Conservation (phyloP, 2,113 vertebrate species). For the Typhlomys cinereus region DNA sequence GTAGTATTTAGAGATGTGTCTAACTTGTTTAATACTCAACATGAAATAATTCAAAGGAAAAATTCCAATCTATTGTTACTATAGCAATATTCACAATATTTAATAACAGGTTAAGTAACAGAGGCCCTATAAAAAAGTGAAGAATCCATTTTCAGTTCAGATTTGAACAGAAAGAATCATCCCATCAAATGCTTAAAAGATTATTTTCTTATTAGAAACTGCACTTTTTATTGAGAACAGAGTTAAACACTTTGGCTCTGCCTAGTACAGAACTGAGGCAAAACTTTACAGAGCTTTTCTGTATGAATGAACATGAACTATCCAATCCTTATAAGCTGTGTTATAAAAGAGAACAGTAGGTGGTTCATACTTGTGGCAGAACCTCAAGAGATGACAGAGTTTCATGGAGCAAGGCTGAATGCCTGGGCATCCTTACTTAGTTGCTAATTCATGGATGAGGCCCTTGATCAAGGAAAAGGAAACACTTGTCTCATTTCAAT, state of each 20-base stretch:
- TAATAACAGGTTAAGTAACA: not conserved
- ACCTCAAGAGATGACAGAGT: not conserved
- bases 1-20: not conserved
- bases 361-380: not conserved
- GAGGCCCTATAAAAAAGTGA: no score
- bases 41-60: not conserved
- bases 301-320: not conserved
- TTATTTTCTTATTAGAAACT: not conserved
- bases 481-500: not conserved
- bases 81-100: not conserved
- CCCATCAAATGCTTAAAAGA: not conserved
- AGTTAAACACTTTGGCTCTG: not conserved
- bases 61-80: not conserved
- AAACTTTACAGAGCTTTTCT: not conserved
- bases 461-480: not conserved
- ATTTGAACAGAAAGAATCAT: not conserved
- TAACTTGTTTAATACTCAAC: not conserved
- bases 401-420: fast-evolving
- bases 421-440: not conserved
- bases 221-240: not conserved
- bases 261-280: not conserved
- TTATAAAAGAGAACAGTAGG: not conserved
- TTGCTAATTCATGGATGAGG: not conserved
- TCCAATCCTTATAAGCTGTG: not conserved
- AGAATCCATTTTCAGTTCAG: not conserved